These are phyloP conservation scores for Gasterosteus nipponicus DNA, from an alignment of 2,113 vertebrate genomes.

Conservation along the genomic window DNA sequence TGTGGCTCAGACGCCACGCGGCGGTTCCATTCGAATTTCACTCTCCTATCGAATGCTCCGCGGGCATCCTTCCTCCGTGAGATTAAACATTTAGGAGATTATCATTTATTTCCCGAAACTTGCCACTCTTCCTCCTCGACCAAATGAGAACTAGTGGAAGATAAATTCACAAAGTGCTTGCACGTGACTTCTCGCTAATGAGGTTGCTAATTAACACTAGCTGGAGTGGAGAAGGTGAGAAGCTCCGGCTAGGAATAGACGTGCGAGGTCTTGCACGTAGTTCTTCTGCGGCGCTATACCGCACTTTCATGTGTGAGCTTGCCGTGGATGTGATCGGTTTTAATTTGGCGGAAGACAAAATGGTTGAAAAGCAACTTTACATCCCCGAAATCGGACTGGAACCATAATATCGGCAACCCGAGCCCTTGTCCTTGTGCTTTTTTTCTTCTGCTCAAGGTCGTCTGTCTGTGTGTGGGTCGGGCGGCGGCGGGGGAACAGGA, in stretches of 20 bases:
- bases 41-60: constrained; percentile 54
- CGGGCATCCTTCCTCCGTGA: constrained; percentile 36
- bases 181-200: constrained; percentile 73
- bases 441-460: constrained; percentile 26
- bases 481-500: constrained; percentile 36
- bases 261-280: constrained; percentile 73
- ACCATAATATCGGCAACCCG: constrained; percentile 10
- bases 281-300: constrained; percentile 27
- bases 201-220: constrained; percentile 80
- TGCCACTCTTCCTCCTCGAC: constrained; percentile 19
- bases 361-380: constrained; percentile 4
- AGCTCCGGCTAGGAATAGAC: constrained; percentile 78
- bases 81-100: constrained; percentile 58
- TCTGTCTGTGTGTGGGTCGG: constrained; percentile 32
- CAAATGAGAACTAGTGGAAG: constrained; percentile 56
- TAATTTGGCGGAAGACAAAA: constrained; percentile 23
- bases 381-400: background rate
- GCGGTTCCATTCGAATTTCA: constrained; percentile 57
- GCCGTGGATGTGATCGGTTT: constrained; percentile 39
- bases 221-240: constrained; percentile 78
- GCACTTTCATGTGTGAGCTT: constrained; percentile 32
- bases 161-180: constrained; percentile 59
- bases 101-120: constrained; percentile 35
- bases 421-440: constrained; percentile 17
- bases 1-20: constrained; percentile 41